Percentiles rank a stretch among this genome's conserved stretches.
These are phyloP conservation scores for Hydropsyche tenuis DNA, from an alignment of 1,140 invertebrate species.

Conservation along the genomic window DNA sequence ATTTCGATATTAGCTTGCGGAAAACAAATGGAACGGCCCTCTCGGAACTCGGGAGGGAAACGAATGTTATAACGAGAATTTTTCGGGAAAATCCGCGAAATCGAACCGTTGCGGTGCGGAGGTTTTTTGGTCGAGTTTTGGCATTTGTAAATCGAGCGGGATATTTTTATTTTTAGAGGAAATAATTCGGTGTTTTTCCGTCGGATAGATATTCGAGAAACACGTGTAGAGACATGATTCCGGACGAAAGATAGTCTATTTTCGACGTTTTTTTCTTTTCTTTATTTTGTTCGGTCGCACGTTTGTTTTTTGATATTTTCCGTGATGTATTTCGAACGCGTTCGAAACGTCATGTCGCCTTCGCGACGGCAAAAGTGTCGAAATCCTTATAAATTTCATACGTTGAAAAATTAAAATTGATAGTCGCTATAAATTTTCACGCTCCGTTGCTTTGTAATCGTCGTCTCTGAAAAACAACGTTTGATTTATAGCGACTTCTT, in stretches of 20 bases:
- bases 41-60: background rate
- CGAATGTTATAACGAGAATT: background rate
- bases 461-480: background rate
- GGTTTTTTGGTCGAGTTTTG: too few relatives aligned
- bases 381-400: slow-evolving; percentile 8
- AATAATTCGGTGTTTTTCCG: background rate
- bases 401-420: background rate
- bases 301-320: background rate
- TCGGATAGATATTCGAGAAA: background rate
- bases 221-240: background rate
- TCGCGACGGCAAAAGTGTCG: background rate
- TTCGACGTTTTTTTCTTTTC: background rate
- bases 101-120: too few relatives aligned
- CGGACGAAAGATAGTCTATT: background rate
- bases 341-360: background rate
- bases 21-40: background rate
- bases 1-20: background rate
- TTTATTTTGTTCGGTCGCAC: background rate
- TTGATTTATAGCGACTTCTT: background rate
- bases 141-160: too few relatives aligned
- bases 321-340: background rate
- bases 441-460: background rate
- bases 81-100: too few relatives aligned
- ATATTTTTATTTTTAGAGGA: too few relatives aligned
- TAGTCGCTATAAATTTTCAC: background rate